Evolutionary conservation across 2,888 invertebrate species (phyloP).

Genomic region (Agrochola macilenta): DNA sequence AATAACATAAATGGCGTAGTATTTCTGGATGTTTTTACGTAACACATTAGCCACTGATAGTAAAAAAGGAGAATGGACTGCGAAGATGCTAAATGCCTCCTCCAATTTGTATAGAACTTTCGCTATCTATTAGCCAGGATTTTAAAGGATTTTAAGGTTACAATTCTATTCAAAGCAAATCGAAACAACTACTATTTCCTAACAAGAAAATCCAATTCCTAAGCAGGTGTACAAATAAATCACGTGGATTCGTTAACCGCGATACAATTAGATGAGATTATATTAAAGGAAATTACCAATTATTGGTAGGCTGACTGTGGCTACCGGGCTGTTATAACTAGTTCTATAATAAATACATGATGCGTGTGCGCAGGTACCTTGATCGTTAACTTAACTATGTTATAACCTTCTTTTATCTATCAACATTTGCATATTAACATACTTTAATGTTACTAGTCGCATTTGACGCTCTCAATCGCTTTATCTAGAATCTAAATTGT

Average conservation of each 20-base stretch:
- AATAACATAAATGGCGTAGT: neutral
- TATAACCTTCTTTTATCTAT: constrained; percentile 83
- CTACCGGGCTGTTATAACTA: constrained; percentile 67
- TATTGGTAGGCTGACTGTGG: constrained; percentile 69
- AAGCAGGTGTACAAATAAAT: constrained; percentile 56
- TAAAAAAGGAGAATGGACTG: constrained; percentile 27
- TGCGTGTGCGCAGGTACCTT: constrained; percentile 65
- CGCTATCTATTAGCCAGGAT: constrained; percentile 5
- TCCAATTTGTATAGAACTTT: constrained; percentile 34
- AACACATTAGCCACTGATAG: constrained; percentile 10
- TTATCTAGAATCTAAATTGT: constrained; percentile 78
- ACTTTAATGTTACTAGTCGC: constrained; percentile 76
- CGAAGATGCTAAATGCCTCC: constrained; percentile 15
- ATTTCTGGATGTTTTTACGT: constrained; percentile 1
- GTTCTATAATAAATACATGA: constrained; percentile 61
- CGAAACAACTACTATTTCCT: constrained; percentile 35
- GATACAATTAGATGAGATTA: constrained; percentile 70
- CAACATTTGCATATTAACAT: constrained; percentile 81
- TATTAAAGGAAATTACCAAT: constrained; percentile 74
- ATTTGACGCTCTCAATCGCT: constrained; percentile 81
- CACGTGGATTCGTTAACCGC: constrained; percentile 47
- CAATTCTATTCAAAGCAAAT: neutral
- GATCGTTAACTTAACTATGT: constrained; percentile 79
- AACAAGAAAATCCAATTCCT: constrained; percentile 52
- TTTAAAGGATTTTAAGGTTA: constrained; percentile 4